Evolutionary conservation across 2,888 invertebrate species (phyloP), one percentile per base, ranked within the genome.

Genomic region (Erebia aethiops): DNA sequence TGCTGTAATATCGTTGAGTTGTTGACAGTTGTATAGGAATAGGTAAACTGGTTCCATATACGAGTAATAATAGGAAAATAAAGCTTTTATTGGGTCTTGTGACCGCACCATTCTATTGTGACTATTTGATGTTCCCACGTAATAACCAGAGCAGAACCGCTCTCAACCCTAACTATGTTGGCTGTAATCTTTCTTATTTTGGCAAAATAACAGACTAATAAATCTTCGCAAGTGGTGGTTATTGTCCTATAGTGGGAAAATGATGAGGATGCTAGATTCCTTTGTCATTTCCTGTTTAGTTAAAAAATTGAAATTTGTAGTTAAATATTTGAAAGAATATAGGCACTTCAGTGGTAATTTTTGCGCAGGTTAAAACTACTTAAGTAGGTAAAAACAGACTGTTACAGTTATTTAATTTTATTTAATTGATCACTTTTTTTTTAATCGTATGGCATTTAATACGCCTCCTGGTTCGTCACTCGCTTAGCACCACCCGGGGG

Each of bases 61-160:
- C 51, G 51, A 51, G 51, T 51, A 51, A 54, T 54, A 54, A 18
- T 54, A 18, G 9, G 18, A 54, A 52, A 52, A 16, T 16, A 9
- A 7, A 54, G 9, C 54, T 54, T 54, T 10, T 18, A 54, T 18
- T 18, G 54, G 54, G 10, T 54, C 54, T 26, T 21, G 46, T 62
- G 46, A 62, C 18, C 21, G 49, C 14, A 7, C 14, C 18, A 62
- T 62, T 62, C 49, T 62, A 21, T 62, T 49, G 62, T 49, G 10
- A 13, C 26, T 61, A 46, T 18, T 62, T 46, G 49, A 62, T 62
- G 18, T 62, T 62, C 62, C 46, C 62, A 62, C 21, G 21, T 11
- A 4, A 49, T 62, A 62, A 62, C 49, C 21, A 62, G 62, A 62
- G 62, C 62, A 49, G 62, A 62, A 62, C 62, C 21, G 21, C 49